Percentiles rank a stretch among this genome's conserved stretches.
phyloP scores from a whole-genome alignment of 2,888 invertebrate genomes.

The Orchesella flavescens region DNA sequence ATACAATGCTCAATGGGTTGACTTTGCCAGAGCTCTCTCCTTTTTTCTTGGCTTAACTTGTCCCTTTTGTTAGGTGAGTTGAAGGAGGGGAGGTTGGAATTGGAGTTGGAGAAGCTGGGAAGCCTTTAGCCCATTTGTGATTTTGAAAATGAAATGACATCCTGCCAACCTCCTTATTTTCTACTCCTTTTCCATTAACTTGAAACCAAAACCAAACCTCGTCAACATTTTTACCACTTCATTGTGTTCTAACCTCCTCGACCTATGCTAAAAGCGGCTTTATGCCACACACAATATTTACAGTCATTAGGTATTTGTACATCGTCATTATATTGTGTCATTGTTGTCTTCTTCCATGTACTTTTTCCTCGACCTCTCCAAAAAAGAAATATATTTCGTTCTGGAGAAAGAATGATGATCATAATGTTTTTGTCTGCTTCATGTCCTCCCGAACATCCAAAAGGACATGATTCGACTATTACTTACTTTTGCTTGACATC shows the following conservation, averaged over 20 bases:
- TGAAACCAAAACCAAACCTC: not conserved
- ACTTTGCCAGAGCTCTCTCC: no score
- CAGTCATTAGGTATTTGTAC: not conserved
- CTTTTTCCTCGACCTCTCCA: no score
- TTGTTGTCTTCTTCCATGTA: not conserved
- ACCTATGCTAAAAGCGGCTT: no score
- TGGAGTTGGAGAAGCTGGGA: no score
- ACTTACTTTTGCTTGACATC: not conserved
- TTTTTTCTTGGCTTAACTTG: slow-evolving; percentile 8
- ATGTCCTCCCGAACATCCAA: not conserved
- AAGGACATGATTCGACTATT: slow-evolving; percentile 6
- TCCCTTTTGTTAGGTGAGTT: slow-evolving; percentile 34
- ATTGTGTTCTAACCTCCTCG: slow-evolving; percentile 2
- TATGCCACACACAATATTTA: no score
- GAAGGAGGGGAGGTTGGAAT: slow-evolving; percentile 53
- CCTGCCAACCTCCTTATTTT: slow-evolving; percentile 55
- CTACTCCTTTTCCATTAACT: not conserved
- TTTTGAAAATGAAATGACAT: slow-evolving; percentile 61
- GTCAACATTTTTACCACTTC: not conserved
- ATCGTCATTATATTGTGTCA: not conserved
- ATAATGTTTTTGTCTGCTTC: not conserved
- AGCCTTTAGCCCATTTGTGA: no score
- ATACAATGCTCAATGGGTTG: no score
- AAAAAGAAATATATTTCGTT: no score
- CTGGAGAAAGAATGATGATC: no score